phyloP scores from a whole-genome alignment of 1,140 invertebrate species.

The Drosophila trapezifrons region DNA sequence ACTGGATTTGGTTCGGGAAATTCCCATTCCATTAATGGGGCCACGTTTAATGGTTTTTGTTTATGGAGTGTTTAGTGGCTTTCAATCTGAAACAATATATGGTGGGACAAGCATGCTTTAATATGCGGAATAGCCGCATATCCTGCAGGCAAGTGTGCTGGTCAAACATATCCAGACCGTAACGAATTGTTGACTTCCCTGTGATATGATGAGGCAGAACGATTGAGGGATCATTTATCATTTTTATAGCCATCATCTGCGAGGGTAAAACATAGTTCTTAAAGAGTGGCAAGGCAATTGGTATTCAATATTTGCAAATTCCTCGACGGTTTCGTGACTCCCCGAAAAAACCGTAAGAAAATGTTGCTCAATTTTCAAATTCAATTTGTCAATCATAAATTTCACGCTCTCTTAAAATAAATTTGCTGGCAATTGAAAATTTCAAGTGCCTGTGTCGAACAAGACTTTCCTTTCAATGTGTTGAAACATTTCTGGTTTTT shows the following conservation, averaged over 20 bases:
- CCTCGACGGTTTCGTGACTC: not conserved
- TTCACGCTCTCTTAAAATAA: conserved; percentile 80
- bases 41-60: conserved; percentile 69
- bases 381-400: conserved; percentile 83
- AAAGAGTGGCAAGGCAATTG: conserved; percentile 8
- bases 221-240: conserved; percentile 55
- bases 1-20: conserved; percentile 18
- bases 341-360: not conserved
- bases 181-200: conserved; percentile 46
- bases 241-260: conserved; percentile 35
- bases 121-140: conserved; percentile 16
- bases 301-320: conserved; percentile 13
- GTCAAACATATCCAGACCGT: conserved; percentile 45
- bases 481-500: conserved; percentile 51
- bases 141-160: conserved; percentile 46
- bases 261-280: conserved; percentile 13
- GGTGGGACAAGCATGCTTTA: conserved; percentile 36
- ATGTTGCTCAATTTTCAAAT: conserved; percentile 60
- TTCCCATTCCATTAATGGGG: conserved; percentile 57
- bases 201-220: conserved; percentile 31
- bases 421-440: conserved; percentile 73
- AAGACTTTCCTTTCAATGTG: conserved; percentile 50
- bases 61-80: conserved; percentile 79
- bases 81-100: conserved; percentile 53
- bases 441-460: conserved; percentile 42